Conservation (phyloP, 2,113 vertebrate genomes). For the Corythornis vintsioides region DNA sequence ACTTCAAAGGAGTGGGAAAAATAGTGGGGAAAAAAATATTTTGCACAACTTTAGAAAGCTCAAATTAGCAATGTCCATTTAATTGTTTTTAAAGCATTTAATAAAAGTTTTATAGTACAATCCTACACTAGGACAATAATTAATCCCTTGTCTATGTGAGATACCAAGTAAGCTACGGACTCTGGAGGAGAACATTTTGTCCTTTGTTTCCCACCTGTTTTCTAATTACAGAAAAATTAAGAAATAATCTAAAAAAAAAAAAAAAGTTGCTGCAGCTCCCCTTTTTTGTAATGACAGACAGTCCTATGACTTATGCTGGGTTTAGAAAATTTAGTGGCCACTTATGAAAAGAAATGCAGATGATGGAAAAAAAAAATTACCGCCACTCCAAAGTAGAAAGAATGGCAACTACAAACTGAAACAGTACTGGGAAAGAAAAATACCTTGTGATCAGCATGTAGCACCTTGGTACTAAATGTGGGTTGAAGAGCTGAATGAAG, state of each 20-base stretch:
- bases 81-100: conserved; percentile 17
- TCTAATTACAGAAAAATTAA: conserved; percentile 28
- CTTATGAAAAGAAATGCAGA: neutral
- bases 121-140: neutral
- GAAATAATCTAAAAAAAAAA: neutral
- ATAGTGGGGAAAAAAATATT: neutral
- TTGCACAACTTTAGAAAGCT: neutral
- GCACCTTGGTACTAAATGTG: accelerated
- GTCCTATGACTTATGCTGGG: neutral
- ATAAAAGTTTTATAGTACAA: neutral
- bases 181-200: neutral
- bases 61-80: neutral
- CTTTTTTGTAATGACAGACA: conserved; percentile 31
- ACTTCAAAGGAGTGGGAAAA: neutral
- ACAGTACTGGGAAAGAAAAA: neutral
- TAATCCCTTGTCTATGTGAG: neutral
- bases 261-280: neutral
- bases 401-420: neutral
- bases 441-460: accelerated
- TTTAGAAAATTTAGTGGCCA: neutral
- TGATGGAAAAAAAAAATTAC: neutral
- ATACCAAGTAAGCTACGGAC: neutral
- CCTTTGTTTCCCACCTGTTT: neutral
- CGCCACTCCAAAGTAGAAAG: neutral
- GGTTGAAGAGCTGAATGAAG: neutral